Conservation (phyloP, 2,113 vertebrate genomes). For the Megaleporinus macrocephalus region DNA sequence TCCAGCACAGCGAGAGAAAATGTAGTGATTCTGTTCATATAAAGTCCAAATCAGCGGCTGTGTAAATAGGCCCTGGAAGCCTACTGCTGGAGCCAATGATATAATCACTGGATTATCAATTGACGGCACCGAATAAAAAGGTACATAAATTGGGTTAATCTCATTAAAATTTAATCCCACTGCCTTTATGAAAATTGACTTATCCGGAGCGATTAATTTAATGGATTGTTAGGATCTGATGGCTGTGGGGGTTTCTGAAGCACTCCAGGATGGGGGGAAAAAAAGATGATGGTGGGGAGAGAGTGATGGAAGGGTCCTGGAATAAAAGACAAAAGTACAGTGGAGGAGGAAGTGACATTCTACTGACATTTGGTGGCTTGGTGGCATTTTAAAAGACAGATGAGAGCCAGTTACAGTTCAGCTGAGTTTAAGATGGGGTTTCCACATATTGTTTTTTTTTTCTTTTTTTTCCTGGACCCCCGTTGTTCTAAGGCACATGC, state of each 20-base stretch:
- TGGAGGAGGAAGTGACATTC: constrained; percentile 60
- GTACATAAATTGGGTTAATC: constrained; percentile 75
- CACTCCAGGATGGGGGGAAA: constrained; percentile 43
- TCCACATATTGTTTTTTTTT: constrained; percentile 13
- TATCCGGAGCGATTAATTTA: constrained; percentile 73
- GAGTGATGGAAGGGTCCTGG: constrained; percentile 19
- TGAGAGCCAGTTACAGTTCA: constrained; percentile 56
- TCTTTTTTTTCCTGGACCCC: background rate
- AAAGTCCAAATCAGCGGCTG: constrained; percentile 50
- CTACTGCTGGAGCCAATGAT: constrained; percentile 65
- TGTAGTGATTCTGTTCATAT: constrained; percentile 45
- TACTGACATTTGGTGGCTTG: constrained; percentile 61
- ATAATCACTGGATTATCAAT: constrained; percentile 78
- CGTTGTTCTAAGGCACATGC: constrained; percentile 30
- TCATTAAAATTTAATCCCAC: constrained; percentile 70
- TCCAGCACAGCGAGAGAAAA: constrained; percentile 53
- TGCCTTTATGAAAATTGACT: constrained; percentile 73
- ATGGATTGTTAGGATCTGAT: constrained; percentile 72
- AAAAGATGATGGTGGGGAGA: background rate
- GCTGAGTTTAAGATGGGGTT: constrained; percentile 31
- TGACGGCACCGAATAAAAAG: constrained; percentile 73
- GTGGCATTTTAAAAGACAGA: constrained; percentile 62
- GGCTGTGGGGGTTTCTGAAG: constrained; percentile 26
- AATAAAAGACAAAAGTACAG: constrained; percentile 46
- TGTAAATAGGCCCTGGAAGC: constrained; percentile 54